phyloP scores from a whole-genome alignment of 2,797 vertebrate species.

The Pangasius djambal region DNA sequence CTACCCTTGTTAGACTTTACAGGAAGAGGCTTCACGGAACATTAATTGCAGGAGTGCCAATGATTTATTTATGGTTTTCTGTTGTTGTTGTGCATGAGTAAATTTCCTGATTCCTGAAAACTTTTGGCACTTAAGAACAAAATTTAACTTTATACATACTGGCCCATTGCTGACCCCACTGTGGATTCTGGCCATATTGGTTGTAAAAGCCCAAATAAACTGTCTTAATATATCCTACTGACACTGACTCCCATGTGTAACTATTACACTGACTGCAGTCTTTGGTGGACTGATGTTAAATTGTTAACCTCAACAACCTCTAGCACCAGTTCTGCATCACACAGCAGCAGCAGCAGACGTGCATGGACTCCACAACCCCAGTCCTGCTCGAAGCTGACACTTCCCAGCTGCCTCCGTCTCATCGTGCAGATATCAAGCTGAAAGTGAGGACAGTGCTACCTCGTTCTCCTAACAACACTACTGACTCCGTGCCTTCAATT shows the following conservation, averaged over 20 bases:
- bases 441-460: neutral
- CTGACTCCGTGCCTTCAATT: constrained; percentile 32
- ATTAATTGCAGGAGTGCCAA: neutral
- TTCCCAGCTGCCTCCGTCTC: constrained; percentile 6
- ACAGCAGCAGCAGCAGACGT: constrained; percentile 22
- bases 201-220: constrained; percentile 18
- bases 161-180: neutral
- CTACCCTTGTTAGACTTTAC: neutral
- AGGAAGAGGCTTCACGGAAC: neutral
- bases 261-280: neutral
- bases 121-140: neutral
- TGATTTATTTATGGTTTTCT: neutral
- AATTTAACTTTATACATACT: neutral
- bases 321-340: constrained; percentile 16
- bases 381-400: constrained; percentile 24
- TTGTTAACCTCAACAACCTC: constrained; percentile 45
- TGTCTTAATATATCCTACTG: constrained; percentile 14
- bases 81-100: neutral
- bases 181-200: neutral
- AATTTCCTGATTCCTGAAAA: neutral
- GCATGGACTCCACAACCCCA: constrained; percentile 35
- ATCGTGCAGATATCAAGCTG: constrained; percentile 3
- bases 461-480: constrained; percentile 32
- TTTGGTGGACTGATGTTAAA: constrained; percentile 6
- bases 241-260: constrained; percentile 1